Percentiles rank a stretch among this genome's conserved stretches.
phyloP scores from a whole-genome alignment of 2,888 invertebrate species.

The Melieria picta region DNA sequence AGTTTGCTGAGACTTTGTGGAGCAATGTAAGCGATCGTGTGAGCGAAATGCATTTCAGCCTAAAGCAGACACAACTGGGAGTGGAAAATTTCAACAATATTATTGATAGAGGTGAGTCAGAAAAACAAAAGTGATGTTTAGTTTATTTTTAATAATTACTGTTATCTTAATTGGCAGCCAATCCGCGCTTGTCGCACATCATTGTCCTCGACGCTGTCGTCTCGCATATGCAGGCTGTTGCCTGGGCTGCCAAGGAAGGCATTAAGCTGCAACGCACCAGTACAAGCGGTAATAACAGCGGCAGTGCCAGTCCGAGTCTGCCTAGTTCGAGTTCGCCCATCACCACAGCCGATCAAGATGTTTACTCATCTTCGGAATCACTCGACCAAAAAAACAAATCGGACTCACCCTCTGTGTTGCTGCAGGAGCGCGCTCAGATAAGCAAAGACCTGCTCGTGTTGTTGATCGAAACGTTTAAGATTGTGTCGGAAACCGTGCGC shows the following conservation, averaged over 20 bases:
- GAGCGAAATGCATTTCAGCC: conserved; percentile 60
- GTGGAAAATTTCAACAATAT: conserved; percentile 62
- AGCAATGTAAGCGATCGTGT: conserved; percentile 63
- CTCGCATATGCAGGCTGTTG: conserved; percentile 63
- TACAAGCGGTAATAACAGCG: conserved; percentile 45
- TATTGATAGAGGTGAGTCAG: conserved; percentile 56
- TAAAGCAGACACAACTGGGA: conserved; percentile 61
- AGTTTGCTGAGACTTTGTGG: conserved; percentile 69
- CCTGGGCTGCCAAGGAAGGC: conserved; percentile 63
- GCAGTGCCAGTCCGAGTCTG: conserved; percentile 37
- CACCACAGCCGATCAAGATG: conserved; percentile 48
- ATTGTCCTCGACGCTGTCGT: conserved; percentile 62
- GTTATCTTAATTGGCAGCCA: conserved; percentile 44
- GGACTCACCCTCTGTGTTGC: conserved; percentile 39
- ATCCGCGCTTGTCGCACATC: conserved; percentile 63
- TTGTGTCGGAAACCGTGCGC: conserved; percentile 58
- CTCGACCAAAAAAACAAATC: conserved; percentile 53
- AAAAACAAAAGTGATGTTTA: neutral
- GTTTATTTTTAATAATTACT: neutral
- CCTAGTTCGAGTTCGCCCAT: conserved; percentile 41
- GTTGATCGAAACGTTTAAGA: conserved; percentile 57
- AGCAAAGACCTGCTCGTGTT: conserved; percentile 59
- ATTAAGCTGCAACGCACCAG: conserved; percentile 49
- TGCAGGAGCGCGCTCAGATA: conserved; percentile 51
- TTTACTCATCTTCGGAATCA: conserved; percentile 52